Conservation (phyloP, 2,113 vertebrate genomes). For the Crotalus helleri region DNA sequence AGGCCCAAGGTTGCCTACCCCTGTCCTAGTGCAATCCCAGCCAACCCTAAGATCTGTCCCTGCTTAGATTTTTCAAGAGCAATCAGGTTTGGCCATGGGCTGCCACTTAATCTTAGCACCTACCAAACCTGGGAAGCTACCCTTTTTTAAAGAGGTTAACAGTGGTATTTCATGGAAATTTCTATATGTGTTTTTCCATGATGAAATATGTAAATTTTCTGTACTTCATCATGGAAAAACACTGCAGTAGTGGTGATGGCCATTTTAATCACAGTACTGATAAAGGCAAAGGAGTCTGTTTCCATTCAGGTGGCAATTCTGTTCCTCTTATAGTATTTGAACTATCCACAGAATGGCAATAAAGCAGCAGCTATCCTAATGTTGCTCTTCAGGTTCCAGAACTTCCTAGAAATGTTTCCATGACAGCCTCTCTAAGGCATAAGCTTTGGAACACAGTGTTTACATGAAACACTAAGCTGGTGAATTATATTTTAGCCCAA, state of each 20-base stretch:
- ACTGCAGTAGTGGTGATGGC: neutral
- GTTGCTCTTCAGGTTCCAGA: neutral
- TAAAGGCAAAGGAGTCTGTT: neutral
- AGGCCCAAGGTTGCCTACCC: no score
- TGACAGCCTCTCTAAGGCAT: neutral
- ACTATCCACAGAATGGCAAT: neutral
- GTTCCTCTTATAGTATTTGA: neutral
- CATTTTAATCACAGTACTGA: neutral
- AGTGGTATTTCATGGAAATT: neutral
- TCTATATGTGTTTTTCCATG: neutral
- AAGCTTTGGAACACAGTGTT: neutral
- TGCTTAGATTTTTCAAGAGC: neutral
- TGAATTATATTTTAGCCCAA: neutral
- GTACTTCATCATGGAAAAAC: neutral
- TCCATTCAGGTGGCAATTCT: neutral
- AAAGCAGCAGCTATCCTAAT: neutral
- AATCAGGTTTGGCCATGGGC: neutral
- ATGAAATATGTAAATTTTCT: neutral
- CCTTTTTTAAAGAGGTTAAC: neutral
- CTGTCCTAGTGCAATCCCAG: neutral
- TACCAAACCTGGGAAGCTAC: neutral
- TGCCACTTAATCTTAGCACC: neutral
- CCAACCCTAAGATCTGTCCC: neutral
- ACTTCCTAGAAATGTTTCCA: neutral
- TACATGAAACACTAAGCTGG: neutral